phyloP scores from a whole-genome alignment of 2,888 invertebrate genomes.

The Caenorhabditis sinica region DNA sequence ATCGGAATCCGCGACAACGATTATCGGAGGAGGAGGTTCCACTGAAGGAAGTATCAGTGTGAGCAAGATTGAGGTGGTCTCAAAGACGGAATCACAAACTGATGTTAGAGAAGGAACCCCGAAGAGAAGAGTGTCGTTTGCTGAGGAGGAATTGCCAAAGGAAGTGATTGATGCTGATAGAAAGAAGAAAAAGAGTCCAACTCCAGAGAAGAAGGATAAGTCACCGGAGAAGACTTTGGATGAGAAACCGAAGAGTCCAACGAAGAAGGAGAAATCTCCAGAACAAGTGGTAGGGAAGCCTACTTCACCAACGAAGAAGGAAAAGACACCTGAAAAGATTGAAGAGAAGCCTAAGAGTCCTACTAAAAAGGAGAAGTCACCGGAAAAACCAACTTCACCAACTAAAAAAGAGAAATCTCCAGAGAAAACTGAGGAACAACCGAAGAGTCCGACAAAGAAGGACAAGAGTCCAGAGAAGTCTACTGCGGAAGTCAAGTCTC shows the following conservation, averaged over 20 bases:
- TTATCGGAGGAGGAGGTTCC: conserved; percentile 16
- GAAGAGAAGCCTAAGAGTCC: conserved; percentile 31
- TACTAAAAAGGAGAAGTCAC: conserved; percentile 47
- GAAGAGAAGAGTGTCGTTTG: conserved; percentile 64
- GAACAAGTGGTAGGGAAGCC: conserved; percentile 15
- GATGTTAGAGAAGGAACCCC: conserved; percentile 44
- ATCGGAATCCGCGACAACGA: conserved; percentile 40
- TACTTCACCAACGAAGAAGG: conserved; percentile 48
- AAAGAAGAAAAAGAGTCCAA: conserved; percentile 52
- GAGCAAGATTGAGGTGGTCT: conserved; percentile 61
- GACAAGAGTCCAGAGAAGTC: conserved; percentile 32
- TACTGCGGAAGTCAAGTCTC: conserved; percentile 20
- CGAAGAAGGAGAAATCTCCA: conserved; percentile 46
- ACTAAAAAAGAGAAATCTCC: conserved; percentile 50
- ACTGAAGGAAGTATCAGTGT: conserved; percentile 55
- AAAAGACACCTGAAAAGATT: conserved; percentile 38
- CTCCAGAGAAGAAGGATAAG: conserved; percentile 42
- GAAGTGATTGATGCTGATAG: conserved; percentile 50
- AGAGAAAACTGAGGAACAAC: conserved; percentile 11
- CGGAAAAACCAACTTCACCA: conserved; percentile 31
- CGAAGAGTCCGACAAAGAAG: conserved; percentile 51
- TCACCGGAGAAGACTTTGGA: conserved; percentile 17
- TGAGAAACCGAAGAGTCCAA: conserved; percentile 14
- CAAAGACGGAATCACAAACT: conserved; percentile 58
- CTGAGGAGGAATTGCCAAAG: conserved; percentile 55